These are phyloP conservation scores for Scomber japonicus DNA, from an alignment of 2,113 vertebrate species.

Conservation along the genomic window DNA sequence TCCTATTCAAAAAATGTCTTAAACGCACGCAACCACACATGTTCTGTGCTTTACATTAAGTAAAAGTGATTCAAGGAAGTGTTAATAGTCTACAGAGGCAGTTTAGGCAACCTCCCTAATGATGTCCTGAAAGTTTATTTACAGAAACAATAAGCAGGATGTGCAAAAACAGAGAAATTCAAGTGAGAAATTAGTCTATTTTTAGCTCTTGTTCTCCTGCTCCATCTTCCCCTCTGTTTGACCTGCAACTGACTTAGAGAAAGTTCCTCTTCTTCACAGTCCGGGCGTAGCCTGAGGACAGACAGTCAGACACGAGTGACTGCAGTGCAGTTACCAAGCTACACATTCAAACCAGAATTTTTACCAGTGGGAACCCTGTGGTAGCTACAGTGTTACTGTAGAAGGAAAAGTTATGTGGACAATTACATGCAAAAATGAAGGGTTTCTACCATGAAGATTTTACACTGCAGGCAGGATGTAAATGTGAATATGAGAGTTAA, in stretches of 20 bases:
- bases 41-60: too few species aligned
- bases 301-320: slow-evolving; percentile 23
- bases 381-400: slow-evolving; percentile 5
- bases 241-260: slow-evolving; percentile 13
- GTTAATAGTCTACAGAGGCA: too few species aligned
- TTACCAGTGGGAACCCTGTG: slow-evolving; percentile 7
- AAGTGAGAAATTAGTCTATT: too few species aligned
- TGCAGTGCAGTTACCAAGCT: neutral
- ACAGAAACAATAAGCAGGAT: neutral
- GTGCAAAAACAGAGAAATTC: neutral
- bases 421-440: neutral
- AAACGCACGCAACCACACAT: too few species aligned
- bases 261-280: slow-evolving; percentile 30
- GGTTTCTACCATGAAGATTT: too few species aligned
- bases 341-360: slow-evolving; percentile 6
- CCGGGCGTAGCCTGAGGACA: slow-evolving; percentile 16
- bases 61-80: too few species aligned
- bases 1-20: too few species aligned
- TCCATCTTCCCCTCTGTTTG: slow-evolving; percentile 5
- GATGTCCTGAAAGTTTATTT: too few species aligned
- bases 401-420: neutral
- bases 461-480: neutral
- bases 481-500: neutral
- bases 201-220: neutral
- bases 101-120: too few species aligned